Evolutionary conservation across 2,888 invertebrate species (phyloP).

Genomic region (Timema cristinae): DNA sequence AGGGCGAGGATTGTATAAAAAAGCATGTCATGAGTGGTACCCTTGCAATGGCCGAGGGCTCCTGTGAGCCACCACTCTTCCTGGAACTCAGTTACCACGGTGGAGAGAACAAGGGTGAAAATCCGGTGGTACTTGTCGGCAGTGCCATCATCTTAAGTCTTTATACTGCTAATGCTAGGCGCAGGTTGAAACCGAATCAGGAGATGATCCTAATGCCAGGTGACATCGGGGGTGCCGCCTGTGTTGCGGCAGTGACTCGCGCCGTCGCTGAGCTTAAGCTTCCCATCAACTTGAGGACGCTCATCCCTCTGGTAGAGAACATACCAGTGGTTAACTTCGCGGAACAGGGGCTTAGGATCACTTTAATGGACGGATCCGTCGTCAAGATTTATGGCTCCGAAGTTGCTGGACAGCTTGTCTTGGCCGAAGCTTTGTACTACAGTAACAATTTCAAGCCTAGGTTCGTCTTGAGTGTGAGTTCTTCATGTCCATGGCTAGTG

Average conservation of each 20-base stretch:
- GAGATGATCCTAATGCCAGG: slow-evolving; percentile 70
- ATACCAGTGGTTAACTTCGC: slow-evolving; percentile 56
- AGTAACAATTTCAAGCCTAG: slow-evolving; percentile 57
- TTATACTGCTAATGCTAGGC: no score
- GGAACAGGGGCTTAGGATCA: slow-evolving; percentile 67
- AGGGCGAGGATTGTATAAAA: slow-evolving; percentile 59
- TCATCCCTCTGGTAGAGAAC: no score
- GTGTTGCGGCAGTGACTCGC: slow-evolving; percentile 55
- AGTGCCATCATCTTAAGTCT: no score
- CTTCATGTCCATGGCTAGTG: slow-evolving; percentile 59
- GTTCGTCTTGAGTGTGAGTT: slow-evolving; percentile 62
- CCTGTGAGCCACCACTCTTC: slow-evolving; percentile 59
- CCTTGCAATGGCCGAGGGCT: slow-evolving; percentile 60
- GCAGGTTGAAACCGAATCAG: no score
- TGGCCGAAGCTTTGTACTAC: slow-evolving; percentile 67
- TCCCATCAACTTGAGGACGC: slow-evolving; percentile 50
- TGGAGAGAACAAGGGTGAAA: slow-evolving; percentile 37
- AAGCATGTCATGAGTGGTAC: slow-evolving; percentile 63
- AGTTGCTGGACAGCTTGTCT: slow-evolving; percentile 65
- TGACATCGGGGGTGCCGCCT: slow-evolving; percentile 71
- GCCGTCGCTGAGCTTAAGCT: slow-evolving; percentile 54
- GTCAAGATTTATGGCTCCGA: slow-evolving; percentile 71
- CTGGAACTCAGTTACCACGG: slow-evolving; percentile 59
- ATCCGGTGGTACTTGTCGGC: slow-evolving; percentile 60
- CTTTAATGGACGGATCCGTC: slow-evolving; percentile 64